Conservation (phyloP, 2,888 invertebrate species). For the Ormyrus thymus region DNA sequence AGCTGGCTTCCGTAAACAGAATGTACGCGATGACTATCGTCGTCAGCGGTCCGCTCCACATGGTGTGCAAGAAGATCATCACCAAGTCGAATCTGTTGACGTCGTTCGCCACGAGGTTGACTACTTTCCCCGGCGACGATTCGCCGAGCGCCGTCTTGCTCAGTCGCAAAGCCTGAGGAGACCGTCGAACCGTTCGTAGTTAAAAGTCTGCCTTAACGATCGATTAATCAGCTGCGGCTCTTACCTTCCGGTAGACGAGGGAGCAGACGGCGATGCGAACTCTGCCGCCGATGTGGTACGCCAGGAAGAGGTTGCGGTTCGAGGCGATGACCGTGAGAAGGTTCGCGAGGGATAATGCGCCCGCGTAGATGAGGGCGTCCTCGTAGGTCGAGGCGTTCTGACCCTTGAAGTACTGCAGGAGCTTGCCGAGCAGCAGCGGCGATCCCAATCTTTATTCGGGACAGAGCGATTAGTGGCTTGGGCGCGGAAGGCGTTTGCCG, state of each 20-base stretch:
- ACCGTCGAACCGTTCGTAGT: no score
- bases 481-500: no score
- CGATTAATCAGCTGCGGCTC: background rate
- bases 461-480: no score
- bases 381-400: conserved; percentile 58
- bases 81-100: conserved; percentile 95
- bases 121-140: conserved; percentile 79
- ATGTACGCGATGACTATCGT: conserved; percentile 84
- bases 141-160: conserved; percentile 81
- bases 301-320: conserved; percentile 81
- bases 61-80: conserved; percentile 91
- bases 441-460: conserved; percentile 78
- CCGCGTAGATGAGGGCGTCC: conserved; percentile 68
- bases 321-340: conserved; percentile 78
- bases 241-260: conserved; percentile 89
- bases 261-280: conserved; percentile 89
- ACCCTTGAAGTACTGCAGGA: conserved; percentile 80
- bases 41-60: conserved; percentile 91
- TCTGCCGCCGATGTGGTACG: conserved; percentile 87
- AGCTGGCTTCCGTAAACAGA: conserved; percentile 85
- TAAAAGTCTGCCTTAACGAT: no score
- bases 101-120: conserved; percentile 85
- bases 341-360: conserved; percentile 67
- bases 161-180: conserved; percentile 57
- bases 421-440: conserved; percentile 81